phyloP scores from a whole-genome alignment of 2,888 invertebrate genomes.

The Vannuccia rotundouncinata region DNA sequence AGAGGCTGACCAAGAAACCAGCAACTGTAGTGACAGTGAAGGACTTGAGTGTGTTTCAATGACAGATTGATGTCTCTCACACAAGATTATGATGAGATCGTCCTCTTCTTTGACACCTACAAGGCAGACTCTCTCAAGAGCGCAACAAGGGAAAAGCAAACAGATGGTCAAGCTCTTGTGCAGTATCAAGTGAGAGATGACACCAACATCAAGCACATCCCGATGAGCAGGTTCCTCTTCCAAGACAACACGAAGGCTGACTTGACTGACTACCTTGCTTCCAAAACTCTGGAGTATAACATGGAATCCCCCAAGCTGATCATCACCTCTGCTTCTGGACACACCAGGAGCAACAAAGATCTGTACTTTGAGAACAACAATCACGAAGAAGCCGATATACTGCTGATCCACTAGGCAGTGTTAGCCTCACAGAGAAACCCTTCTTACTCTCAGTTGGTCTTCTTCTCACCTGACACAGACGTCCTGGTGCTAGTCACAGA shows the following conservation, averaged over 20 bases:
- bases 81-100: constrained; percentile 34
- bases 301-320: constrained; percentile 23
- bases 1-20: constrained; percentile 36
- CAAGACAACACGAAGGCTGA: constrained; percentile 39
- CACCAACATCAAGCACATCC: constrained; percentile 36
- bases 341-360: constrained; percentile 35
- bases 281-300: constrained; percentile 37
- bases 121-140: constrained; percentile 38
- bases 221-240: constrained; percentile 39
- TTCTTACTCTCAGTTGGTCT: constrained; percentile 3
- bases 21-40: background rate
- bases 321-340: constrained; percentile 37
- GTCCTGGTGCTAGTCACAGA: constrained; percentile 25
- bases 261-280: constrained; percentile 37
- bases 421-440: constrained; percentile 28
- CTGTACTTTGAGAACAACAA: constrained; percentile 15
- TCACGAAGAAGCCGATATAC: constrained; percentile 27
- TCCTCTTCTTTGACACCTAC: constrained; percentile 39
- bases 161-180: background rate
- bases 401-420: constrained; percentile 12
- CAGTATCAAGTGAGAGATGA: constrained; percentile 38
- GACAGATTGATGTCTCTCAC: constrained; percentile 35
- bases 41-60: constrained; percentile 28
- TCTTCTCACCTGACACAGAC: constrained; percentile 25
- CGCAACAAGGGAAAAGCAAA: constrained; percentile 29